Conservation (phyloP, 1,140 invertebrate species). For the Zeugodacus cucurbitae region DNA sequence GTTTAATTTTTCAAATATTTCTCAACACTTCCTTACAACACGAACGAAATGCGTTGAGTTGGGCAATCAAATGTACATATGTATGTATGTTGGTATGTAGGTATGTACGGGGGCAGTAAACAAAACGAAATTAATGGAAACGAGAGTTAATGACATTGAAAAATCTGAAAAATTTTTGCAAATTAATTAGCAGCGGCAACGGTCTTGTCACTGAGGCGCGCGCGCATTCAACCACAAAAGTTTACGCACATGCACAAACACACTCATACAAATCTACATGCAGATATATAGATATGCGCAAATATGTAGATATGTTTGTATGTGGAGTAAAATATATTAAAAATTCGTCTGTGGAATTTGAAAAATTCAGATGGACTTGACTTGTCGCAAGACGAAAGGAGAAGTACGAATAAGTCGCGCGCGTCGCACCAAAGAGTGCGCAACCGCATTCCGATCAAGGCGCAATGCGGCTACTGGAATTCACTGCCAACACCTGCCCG, state of each 20-base stretch:
- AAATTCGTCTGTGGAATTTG: slow-evolving; percentile 29
- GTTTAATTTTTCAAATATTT: neutral
- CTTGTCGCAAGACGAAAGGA: neutral
- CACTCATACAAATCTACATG: neutral
- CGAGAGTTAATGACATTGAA: slow-evolving; percentile 33
- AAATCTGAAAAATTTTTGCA: slow-evolving; percentile 36
- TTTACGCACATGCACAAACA: neutral
- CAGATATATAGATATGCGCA: neutral
- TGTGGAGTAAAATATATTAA: slow-evolving; percentile 31
- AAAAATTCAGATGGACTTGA: slow-evolving; percentile 37
- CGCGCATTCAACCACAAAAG: slow-evolving; percentile 17
- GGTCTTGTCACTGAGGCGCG: neutral
- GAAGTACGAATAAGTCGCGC: neutral
- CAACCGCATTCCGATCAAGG: slow-evolving; percentile 36
- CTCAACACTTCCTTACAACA: neutral
- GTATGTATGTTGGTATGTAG: neutral
- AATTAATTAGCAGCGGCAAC: slow-evolving; percentile 26
- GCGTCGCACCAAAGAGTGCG: slow-evolving; percentile 27
- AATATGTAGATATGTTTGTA: neutral
- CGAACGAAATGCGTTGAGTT: neutral
- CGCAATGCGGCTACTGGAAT: slow-evolving; percentile 29
- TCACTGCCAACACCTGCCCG: slow-evolving; percentile 30
- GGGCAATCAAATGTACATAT: neutral
- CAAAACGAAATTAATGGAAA: slow-evolving; percentile 26
- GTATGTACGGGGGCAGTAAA: neutral